phyloP scores from a whole-genome alignment of 2,888 invertebrate genomes.

The Stegophylla sp. region DNA sequence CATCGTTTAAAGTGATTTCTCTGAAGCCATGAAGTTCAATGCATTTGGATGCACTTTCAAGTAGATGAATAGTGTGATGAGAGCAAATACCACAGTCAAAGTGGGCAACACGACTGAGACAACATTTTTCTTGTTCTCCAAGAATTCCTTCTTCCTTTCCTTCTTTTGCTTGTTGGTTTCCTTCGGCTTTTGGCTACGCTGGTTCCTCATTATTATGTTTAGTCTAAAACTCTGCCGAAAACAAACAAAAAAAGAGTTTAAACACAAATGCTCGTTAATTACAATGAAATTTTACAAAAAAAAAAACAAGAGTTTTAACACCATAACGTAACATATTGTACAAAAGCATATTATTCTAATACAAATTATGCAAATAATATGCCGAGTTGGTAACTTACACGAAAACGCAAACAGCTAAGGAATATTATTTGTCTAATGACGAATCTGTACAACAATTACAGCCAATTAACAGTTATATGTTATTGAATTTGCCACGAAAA shows the following conservation, averaged over 20 bases:
- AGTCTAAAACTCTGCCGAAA: neutral
- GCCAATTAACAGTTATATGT: neutral
- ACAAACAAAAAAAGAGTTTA: neutral
- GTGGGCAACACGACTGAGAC: constrained; percentile 80
- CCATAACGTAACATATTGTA: neutral
- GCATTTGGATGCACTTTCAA: constrained; percentile 76
- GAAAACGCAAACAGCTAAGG: neutral
- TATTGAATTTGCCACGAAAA: constrained; percentile 2
- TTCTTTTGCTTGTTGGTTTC: constrained; percentile 84
- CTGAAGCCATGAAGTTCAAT: constrained; percentile 49
- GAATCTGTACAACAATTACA: neutral
- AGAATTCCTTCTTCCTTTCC: constrained; percentile 83
- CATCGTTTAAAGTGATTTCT: constrained; percentile 49
- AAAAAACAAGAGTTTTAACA: neutral
- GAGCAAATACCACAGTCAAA: constrained; percentile 73
- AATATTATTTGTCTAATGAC: neutral
- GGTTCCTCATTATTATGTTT: constrained; percentile 63
- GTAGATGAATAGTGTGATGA: constrained; percentile 80
- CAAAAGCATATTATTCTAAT: neutral
- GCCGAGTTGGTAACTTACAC: neutral
- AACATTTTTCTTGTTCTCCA: constrained; percentile 79
- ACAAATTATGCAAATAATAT: neutral
- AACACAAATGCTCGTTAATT: neutral
- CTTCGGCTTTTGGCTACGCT: constrained; percentile 69
- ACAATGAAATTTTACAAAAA: neutral